Percentiles rank a stretch among this genome's conserved stretches.
Conservation (phyloP, 2,113 vertebrate species). For the Oenanthe melanoleuca region DNA sequence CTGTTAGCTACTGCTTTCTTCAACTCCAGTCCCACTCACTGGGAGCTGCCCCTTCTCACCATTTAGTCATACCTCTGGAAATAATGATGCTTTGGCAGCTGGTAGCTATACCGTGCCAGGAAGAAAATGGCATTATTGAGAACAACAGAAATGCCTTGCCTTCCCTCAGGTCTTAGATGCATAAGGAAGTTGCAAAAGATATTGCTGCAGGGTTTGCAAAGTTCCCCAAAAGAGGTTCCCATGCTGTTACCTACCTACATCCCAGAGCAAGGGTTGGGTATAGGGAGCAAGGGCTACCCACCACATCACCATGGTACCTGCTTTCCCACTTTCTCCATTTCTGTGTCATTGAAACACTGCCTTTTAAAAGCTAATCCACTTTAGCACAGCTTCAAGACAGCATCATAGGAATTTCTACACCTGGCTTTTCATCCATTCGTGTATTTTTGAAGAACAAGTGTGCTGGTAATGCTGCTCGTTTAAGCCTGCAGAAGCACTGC, state of each 20-base stretch:
- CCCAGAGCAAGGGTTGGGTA: neutral
- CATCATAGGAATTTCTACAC: neutral
- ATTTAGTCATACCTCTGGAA: neutral
- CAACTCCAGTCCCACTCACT: neutral
- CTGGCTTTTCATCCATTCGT: neutral
- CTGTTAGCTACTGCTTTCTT: neutral
- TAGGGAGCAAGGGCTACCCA: neutral
- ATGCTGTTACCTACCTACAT: rapidly evolving
- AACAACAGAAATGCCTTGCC: rapidly evolving
- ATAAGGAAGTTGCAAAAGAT: neutral
- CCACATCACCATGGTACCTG: rapidly evolving
- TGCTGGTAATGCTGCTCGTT: neutral
- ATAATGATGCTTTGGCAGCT: neutral
- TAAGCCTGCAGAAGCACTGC: neutral
- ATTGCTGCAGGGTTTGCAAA: neutral
- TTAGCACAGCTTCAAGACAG: neutral
- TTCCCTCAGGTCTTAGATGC: neutral
- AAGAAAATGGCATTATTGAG: neutral
- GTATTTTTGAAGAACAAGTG: neutral
- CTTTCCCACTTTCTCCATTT: neutral
- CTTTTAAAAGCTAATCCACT: neutral
- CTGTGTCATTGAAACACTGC: neutral
- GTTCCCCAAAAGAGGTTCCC: neutral
- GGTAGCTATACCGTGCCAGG: neutral
- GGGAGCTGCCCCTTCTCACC: neutral